Evolutionary conservation across 2,113 vertebrate genomes (phyloP), one percentile per base, ranked within the genome.

Genomic region (Macaca nemestrina): DNA sequence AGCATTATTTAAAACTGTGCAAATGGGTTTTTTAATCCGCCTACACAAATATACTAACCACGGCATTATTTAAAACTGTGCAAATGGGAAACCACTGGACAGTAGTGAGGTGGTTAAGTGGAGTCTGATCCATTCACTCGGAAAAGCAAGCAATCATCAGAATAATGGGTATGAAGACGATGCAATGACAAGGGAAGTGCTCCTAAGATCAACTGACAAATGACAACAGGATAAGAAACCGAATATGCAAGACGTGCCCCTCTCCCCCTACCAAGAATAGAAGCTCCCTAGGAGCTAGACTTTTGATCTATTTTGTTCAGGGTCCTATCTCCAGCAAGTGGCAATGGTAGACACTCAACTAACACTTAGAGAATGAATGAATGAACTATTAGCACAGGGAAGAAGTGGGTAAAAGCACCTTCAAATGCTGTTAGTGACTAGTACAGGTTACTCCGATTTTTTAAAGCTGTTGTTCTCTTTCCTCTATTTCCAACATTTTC

Each of bases 401-500:
- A 48, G 1, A 10, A 2, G 5, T 32, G 4, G 45, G 27, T 18
- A 1, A 90, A 72, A 68, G 20, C 22, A 32, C 20, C 43, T 23
- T 27, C 48, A 67, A 79, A 16, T 92, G 35, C n/a, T 52, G 2
- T 70, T 73, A 83, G 75, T 48, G 67, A 78, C 30, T 79, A 20
- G 3, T 83, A 20, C 5, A 55, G 32, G 2, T 86, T 57, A 78
- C 43, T 87, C 73, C 59, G 43, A n/a, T 45, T 64, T 92, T 83
- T 90, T 22, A 12, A 95, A 73, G 27, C 40, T 92, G 11, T 38
- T 96, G 9, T 61, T 94, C 94, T 55, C 20, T 73, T 92, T 73
- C 68, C 81, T 85, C 55, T n/a, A 7, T 80, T 87, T 90, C 50
- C 20, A 95, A 23, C 40, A 67, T 83, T 96, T 97, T 59, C 12